These are phyloP conservation scores for Patella caerulea DNA, from an alignment of 2,888 invertebrate species.

Conservation along the genomic window DNA sequence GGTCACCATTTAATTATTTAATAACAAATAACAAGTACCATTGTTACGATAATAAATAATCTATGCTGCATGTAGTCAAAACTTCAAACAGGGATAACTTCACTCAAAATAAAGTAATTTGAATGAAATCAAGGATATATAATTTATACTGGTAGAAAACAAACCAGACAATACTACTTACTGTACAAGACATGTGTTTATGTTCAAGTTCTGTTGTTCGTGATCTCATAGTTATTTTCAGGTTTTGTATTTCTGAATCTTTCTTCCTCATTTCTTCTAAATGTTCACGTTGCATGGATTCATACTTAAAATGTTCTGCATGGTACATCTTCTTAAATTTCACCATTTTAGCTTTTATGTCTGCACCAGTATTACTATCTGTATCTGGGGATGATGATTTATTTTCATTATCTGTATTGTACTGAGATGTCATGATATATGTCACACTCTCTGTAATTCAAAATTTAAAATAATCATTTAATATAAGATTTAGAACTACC, in stretches of 20 bases:
- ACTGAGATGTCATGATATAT: neutral
- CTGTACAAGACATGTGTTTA: constrained; percentile 24
- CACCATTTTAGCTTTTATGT: constrained; percentile 43
- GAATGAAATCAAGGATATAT: no score
- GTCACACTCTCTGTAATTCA: neutral
- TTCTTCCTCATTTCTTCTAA: constrained; percentile 43
- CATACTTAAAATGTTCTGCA: constrained; percentile 48
- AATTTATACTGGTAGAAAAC: no score
- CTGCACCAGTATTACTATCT: constrained; percentile 37
- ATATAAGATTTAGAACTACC: no score
- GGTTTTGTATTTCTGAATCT: constrained; percentile 39
- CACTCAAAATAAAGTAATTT: no score
- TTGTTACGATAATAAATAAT: no score
- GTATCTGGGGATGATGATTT: constrained; percentile 33
- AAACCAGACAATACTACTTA: neutral
- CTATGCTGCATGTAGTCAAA: no score
- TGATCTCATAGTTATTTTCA: constrained; percentile 38
- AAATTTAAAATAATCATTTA: no score
- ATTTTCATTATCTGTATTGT: constrained; percentile 27
- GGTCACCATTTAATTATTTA: no score
- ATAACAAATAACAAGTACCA: no score
- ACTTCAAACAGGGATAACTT: no score
- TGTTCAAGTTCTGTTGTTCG: constrained; percentile 36
- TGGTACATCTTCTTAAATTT: constrained; percentile 50
- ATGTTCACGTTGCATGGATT: constrained; percentile 39